Conservation (phyloP, 2,797 vertebrate species). For the Pseudotriccus pelzelni region DNA sequence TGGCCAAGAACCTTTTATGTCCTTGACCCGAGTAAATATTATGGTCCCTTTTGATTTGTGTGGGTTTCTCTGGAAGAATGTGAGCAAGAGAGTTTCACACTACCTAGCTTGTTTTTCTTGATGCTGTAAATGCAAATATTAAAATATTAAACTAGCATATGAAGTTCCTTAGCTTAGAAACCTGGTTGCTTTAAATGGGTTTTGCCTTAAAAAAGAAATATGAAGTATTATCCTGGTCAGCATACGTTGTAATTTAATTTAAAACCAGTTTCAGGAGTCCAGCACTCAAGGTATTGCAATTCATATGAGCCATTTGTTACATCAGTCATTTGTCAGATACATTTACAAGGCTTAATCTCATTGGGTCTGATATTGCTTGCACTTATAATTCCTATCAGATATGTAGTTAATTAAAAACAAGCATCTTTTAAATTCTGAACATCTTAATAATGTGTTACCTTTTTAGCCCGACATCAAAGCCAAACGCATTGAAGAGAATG, state of each 20-base stretch:
- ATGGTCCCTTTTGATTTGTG: neutral
- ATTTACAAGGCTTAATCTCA: neutral
- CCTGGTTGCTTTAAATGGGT: neutral
- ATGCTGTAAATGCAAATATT: neutral
- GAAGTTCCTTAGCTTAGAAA: neutral
- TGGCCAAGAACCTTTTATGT: neutral
- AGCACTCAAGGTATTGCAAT: neutral
- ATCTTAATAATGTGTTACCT: neutral
- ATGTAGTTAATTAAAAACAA: neutral
- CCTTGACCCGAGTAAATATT: neutral
- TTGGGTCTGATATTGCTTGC: neutral
- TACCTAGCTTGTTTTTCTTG: neutral
- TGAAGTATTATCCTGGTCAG: neutral
- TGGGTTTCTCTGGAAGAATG: neutral
- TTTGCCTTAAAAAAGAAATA: neutral
- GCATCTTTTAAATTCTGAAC: neutral
- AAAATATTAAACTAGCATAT: neutral
- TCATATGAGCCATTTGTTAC: neutral
- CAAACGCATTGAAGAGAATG: neutral
- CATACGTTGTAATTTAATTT: neutral
- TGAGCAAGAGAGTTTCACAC: neutral
- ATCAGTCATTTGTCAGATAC: neutral
- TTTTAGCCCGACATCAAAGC: neutral
- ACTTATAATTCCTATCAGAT: neutral
- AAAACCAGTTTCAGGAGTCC: neutral